Percentiles rank a stretch among this genome's conserved stretches.
Conservation (phyloP, 2,888 invertebrate species). For the Augiades crinisus region DNA sequence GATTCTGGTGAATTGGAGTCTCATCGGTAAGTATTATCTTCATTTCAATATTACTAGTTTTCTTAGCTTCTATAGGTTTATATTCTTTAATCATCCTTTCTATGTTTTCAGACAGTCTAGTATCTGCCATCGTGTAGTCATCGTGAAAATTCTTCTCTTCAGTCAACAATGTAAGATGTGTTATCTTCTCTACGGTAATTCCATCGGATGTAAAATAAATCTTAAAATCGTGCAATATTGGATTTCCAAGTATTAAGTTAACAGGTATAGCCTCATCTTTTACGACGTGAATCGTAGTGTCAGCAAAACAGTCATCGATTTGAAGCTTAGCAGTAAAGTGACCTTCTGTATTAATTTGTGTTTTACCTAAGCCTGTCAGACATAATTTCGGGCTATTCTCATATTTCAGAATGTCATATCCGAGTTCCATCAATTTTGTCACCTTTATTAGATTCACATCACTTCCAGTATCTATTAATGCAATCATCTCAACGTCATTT, state of each 20-base stretch:
- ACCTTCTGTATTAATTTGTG: constrained; percentile 28
- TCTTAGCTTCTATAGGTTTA: constrained; percentile 18
- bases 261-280: constrained; percentile 30
- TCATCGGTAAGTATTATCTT: constrained; percentile 26
- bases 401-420: neutral
- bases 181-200: constrained; percentile 20
- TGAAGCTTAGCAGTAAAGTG: constrained; percentile 24
- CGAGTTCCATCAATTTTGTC: constrained; percentile 11
- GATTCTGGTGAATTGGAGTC: constrained; percentile 16
- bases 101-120: constrained; percentile 7
- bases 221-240: constrained; percentile 31
- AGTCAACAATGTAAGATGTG: constrained; percentile 22
- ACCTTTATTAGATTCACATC: neutral
- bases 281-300: constrained; percentile 28
- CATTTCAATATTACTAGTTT: constrained; percentile 25
- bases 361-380: constrained; percentile 27
- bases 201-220: constrained; percentile 25
- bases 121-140: constrained; percentile 11
- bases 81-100: constrained; percentile 22
- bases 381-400: neutral
- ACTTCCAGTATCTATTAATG: neutral
- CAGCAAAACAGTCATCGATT: constrained; percentile 26
- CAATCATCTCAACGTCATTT: neutral
- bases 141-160: constrained; percentile 8
- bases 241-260: constrained; percentile 30